These are phyloP conservation scores for Macropodus opercularis DNA, from an alignment of 2,797 vertebrate genomes.

Conservation along the genomic window DNA sequence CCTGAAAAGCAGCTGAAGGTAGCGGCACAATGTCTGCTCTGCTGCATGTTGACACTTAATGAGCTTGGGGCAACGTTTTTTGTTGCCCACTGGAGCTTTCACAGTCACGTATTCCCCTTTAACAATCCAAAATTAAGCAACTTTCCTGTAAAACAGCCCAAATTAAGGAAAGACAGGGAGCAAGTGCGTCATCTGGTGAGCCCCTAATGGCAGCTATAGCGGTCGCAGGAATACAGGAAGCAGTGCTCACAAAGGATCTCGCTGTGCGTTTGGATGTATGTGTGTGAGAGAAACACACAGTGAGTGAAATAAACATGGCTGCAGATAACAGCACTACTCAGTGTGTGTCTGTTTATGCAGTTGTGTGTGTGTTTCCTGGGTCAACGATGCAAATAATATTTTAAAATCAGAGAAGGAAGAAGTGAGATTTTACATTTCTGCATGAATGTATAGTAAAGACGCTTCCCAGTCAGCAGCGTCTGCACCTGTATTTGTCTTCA, in stretches of 20 bases:
- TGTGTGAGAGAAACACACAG: conserved; percentile 13
- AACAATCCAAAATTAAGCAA: conserved; percentile 65
- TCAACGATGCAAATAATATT: conserved; percentile 14
- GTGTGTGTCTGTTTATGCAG: not conserved
- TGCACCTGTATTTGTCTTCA: not conserved
- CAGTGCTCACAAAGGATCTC: conserved; percentile 38
- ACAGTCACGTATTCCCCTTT: conserved; percentile 56
- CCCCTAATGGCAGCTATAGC: conserved; percentile 50
- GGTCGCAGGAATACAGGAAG: conserved; percentile 47
- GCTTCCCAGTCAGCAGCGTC: not conserved
- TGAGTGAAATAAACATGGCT: conserved; percentile 59
- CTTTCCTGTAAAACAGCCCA: conserved; percentile 68
- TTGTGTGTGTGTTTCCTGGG: conserved; percentile 6
- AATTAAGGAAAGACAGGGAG: conserved; percentile 54
- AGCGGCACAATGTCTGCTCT: conserved; percentile 8
- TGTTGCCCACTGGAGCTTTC: conserved; percentile 43
- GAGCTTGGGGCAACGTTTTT: conserved; percentile 38
- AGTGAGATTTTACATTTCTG: conserved; percentile 15
- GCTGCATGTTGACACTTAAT: conserved; percentile 49
- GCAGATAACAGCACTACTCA: conserved; percentile 20
- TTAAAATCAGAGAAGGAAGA: not conserved
- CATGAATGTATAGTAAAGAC: conserved; percentile 5
- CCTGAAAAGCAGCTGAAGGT: conserved; percentile 10
- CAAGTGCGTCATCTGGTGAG: conserved; percentile 64
- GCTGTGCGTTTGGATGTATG: conserved; percentile 5